Conservation (phyloP, 1,140 invertebrate species). For the Drosophila saltans region DNA sequence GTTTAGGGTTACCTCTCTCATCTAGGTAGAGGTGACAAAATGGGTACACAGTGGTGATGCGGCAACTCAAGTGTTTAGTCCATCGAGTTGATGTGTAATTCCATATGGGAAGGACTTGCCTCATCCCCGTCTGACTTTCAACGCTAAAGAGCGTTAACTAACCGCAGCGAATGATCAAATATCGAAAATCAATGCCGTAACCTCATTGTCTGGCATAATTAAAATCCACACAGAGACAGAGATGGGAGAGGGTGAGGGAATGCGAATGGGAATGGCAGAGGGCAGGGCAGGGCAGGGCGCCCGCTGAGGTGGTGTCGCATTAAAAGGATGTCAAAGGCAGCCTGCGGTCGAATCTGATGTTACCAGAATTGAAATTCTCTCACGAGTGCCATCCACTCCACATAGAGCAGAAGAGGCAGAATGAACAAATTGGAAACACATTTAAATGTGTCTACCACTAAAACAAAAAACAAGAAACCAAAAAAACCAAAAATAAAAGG, state of each 20-base stretch:
- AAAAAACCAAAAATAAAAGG: conserved; percentile 32
- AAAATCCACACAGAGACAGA: conserved; percentile 51
- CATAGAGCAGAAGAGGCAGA: conserved; percentile 64
- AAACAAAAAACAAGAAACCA: conserved; percentile 57
- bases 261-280: background rate
- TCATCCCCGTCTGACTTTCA: conserved; percentile 23
- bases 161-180: conserved; percentile 81
- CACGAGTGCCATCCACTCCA: conserved; percentile 73
- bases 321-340: conserved; percentile 70
- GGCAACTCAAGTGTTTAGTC: conserved; percentile 61
- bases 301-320: conserved; percentile 76
- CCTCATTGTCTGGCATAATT: conserved; percentile 76
- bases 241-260: background rate
- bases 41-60: conserved; percentile 7
- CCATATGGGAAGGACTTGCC: conserved; percentile 48
- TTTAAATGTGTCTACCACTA: conserved; percentile 66
- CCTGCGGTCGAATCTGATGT: conserved; percentile 52
- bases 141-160: conserved; percentile 78
- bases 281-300: conserved; percentile 46
- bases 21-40: conserved; percentile 53
- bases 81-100: conserved; percentile 49
- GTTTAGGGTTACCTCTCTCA: conserved; percentile 20
- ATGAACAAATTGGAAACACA: conserved; percentile 79
- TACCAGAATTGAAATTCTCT: conserved; percentile 59
- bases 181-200: conserved; percentile 78